Base-by-base conservation (phyloP, 1,140 invertebrate genomes). In the Temnothorax nylanderi region DNA sequence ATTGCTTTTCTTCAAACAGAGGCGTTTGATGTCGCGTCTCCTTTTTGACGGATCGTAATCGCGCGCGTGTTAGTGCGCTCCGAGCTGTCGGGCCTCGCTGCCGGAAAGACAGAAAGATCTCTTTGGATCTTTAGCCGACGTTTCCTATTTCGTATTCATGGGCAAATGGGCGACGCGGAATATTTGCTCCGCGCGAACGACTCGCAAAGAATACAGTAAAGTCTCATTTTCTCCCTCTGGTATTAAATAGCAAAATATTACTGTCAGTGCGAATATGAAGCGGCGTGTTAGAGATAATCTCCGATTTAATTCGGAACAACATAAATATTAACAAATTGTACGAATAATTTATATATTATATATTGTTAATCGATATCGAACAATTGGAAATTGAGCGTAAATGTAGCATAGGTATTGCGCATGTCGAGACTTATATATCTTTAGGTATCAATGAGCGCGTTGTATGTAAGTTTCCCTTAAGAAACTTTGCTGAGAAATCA, bases 1-100 rank as follows among this genome's bases (percentile, higher is more conserved):
- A 87, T 89, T 89, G 88, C 85, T 87, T 89, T 77, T 87, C 77
- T 77, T 87, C 77, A 65, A 80, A 81, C 78, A 81, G 64, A 81
- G 65, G 78, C 78, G 78, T 81, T 81, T 81, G 78, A 81, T 81
- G 78, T 81, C 65, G 78, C 64, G 49, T 85, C 62, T 85, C 67
- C 72, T 87, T 87, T 74, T 76, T 64, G 72, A 85, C 72, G 51
- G 82, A 67, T 85, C 62, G 86, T 76, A 64, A 87, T 71, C 54
- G 75, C 60, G 60, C 58, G 62, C 56, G 49, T 81, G 49, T 56
- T 71, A 44, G 78, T 78, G 49, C 51, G 49, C 76, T 77, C 58
- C 21, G 21, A 71, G 21, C 78, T 56, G 64, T 44, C 47, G 77
- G 51, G 62, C 37, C 18, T 18, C 8, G 64, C 37, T 34, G 44